Evolutionary conservation across 2,113 vertebrate genomes (phyloP).

Genomic region (human (Homo sapiens)): DNA sequence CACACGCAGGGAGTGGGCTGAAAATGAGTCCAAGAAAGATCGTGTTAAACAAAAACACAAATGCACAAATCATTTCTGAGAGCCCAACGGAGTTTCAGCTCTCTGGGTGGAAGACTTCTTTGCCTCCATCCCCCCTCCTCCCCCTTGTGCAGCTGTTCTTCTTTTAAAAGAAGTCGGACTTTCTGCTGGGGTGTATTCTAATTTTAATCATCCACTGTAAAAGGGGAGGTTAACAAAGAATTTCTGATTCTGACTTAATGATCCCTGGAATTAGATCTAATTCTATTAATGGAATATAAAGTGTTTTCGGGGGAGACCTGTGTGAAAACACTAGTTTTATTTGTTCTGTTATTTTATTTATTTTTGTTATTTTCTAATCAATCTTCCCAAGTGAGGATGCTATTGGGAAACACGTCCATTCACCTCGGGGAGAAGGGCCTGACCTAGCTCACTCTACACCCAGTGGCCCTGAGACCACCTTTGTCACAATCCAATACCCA

Average conservation of each 20-base stretch:
- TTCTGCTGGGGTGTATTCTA: conserved; percentile 73
- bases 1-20: conserved; percentile 64
- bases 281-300: conserved; percentile 60
- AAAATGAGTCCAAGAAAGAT: conserved; percentile 82
- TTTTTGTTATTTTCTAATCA: conserved; percentile 71
- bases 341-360: conserved; percentile 54
- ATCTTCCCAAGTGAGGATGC: conserved; percentile 84
- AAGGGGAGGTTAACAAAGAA: conserved; percentile 68
- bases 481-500: conserved; percentile 90
- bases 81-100: conserved; percentile 38
- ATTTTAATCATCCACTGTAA: conserved; percentile 74
- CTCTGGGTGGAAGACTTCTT: conserved; percentile 60
- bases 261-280: conserved; percentile 66
- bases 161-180: conserved; percentile 71
- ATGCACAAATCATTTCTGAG: conserved; percentile 50
- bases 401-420: conserved; percentile 90
- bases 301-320: conserved; percentile 41
- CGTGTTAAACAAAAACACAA: conserved; percentile 84
- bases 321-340: conserved; percentile 45
- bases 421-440: conserved; percentile 87
- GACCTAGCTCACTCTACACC: conserved; percentile 84
- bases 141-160: conserved; percentile 74
- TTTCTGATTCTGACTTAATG: conserved; percentile 73
- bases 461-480: conserved; percentile 88
- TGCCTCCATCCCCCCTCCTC: conserved; percentile 61